Percentiles rank a stretch among this genome's conserved stretches.
These are phyloP conservation scores for Neopelma chrysocephalum DNA, from an alignment of 2,797 vertebrate genomes.

Conservation along the genomic window DNA sequence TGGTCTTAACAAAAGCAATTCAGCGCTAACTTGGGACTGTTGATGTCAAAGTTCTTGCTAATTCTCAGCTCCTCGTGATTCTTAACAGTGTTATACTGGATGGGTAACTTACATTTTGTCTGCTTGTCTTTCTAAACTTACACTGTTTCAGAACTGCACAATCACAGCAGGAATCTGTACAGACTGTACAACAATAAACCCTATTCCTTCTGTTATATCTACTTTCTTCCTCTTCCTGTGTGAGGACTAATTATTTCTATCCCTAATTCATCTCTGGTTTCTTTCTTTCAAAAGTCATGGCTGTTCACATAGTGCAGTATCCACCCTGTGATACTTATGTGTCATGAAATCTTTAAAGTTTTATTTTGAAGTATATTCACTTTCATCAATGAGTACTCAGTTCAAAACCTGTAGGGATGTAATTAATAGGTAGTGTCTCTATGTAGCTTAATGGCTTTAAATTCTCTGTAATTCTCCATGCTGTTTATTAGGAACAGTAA, in stretches of 20 bases:
- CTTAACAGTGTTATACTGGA: background rate
- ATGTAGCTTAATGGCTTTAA: background rate
- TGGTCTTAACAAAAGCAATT: background rate
- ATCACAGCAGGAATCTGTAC: background rate
- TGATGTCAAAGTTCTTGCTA: background rate
- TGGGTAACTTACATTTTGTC: background rate
- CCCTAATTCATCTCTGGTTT: background rate
- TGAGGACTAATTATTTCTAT: background rate
- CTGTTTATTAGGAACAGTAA: background rate
- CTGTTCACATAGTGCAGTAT: background rate
- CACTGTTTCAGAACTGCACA: background rate
- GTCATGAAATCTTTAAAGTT: background rate
- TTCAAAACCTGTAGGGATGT: background rate
- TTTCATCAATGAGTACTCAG: background rate
- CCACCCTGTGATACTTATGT: background rate
- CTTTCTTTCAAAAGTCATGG: background rate
- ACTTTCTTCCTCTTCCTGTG: background rate
- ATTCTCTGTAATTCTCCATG: background rate
- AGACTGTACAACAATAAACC: background rate
- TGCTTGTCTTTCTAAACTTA: background rate
- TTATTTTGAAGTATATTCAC: background rate
- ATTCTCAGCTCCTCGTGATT: background rate
- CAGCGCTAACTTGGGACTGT: background rate
- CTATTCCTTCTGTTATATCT: background rate
- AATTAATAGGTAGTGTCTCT: background rate